Evolutionary conservation across 2,113 vertebrate species (phyloP), one percentile per base, ranked within the genome.

Genomic region (Podiceps cristatus): DNA sequence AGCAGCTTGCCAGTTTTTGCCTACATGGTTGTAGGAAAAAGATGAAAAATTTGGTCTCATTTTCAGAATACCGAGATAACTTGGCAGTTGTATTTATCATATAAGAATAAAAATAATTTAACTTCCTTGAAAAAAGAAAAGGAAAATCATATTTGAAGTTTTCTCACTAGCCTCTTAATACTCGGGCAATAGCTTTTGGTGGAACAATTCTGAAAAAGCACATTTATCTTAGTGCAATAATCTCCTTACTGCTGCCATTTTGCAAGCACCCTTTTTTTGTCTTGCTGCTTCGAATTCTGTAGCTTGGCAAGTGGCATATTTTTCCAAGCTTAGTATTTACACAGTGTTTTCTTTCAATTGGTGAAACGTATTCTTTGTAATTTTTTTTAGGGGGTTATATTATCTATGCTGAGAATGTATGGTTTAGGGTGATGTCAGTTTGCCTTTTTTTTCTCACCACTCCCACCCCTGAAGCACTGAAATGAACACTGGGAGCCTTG

Each of bases 401-500:
- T 45, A 88, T 98, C 86, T 97, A 8, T 97, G 95, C 77, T 76
- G 83, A 95, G 93, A 98, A 98, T 95, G 79, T 98, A 95, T 84
- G 97, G 97, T 96, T 97, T 97, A 45, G 40, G 64, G 83, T 98
- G 97, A 98, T 98, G 97, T 98, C 96, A 98, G 90, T 93, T 95
- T 80, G 71, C 68, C 68, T 95, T 94, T 90, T 91, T 55, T 55
- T n/a, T 11, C 5, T 20, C 20, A 22, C 86, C 37, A 7, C 37
- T 37, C 8, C 37, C 37, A 7, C 37, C 45, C 31, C 76, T 69
- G 40, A 95, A 93, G 96, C 90, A 84, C 82, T 97, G 89, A 90
- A 93, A 22, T 77, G 97, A 98, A 98, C 97, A 98, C 95, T 96
- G 96, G n/a, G 88, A 97, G 95, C 96, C 97, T 97, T 98, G 98